Base-by-base conservation (phyloP, 2,113 vertebrate genomes). In the Psilopsiagon aurifrons region DNA sequence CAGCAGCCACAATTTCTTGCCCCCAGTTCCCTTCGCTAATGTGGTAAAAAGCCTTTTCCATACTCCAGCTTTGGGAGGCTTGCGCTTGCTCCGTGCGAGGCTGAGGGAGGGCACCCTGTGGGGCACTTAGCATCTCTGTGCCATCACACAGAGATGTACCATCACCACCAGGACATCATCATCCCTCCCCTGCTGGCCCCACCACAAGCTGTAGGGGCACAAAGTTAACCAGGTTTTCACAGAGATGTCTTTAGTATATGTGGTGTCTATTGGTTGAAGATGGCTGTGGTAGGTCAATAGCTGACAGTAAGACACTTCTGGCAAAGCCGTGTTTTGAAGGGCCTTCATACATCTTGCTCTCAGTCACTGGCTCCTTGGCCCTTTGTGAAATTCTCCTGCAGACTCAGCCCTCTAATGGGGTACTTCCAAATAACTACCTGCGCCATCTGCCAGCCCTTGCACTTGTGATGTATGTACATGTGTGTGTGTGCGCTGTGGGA, bases 1-100 rank as follows among this genome's bases (percentile, higher is more conserved):
- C 4, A 83, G 19, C 33, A 79, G 67, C 29, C 29, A 17, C 27
- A 62, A 62, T 66, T 60, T 3, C 24, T 82, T 0, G 0, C 15
- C 6, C 20, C 63, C 79, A 25, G 24, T 49, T 81, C 35, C 18
- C 13, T 44, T 47, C 0, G 3, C 12, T 17, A 52, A 25, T 14
- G 16, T 0, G 3, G 47, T 59, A 17, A 33, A 90, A 92, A 77
- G 18, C 31, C 60, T 73, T 59, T 22, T 29, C 9, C n/a, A 43
- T 1, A 7, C 4, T 1, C 1, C 47, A 59, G 54, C 33, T 62
- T 33, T n/a, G 17, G 28, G 62, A 43, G 22, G 35, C 37, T 70
- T 1, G 0, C 10, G 75, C 17, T 44, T 79, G 28, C 0, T 0
- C 68, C 2, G 0, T 63, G 33, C 33, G 37, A 69, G 44, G 52